phyloP scores from a whole-genome alignment of 2,888 invertebrate species.

The Himalopsyche japonica region DNA sequence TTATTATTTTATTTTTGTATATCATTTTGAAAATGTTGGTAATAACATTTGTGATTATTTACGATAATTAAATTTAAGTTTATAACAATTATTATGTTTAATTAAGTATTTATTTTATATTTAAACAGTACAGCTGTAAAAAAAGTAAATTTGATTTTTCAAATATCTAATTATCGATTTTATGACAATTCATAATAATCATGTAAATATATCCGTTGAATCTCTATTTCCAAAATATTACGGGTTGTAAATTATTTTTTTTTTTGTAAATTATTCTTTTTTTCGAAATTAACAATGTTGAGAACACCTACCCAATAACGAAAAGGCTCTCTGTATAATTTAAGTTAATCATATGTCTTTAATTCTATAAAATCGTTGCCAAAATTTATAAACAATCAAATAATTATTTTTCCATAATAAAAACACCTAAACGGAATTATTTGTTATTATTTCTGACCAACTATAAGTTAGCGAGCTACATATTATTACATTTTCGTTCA shows the following conservation, averaged over 20 bases:
- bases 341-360: neutral
- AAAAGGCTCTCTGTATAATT: neutral
- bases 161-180: slow-evolving; percentile 5
- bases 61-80: neutral
- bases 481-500: too few relatives aligned
- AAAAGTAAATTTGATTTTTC: slow-evolving; percentile 17
- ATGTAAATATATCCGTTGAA: neutral
- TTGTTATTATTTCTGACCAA: too few relatives aligned
- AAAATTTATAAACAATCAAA: neutral
- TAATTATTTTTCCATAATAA: neutral
- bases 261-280: neutral
- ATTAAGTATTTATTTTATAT: slow-evolving; percentile 1
- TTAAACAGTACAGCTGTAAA: neutral
- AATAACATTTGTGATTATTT: slow-evolving; percentile 8
- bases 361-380: neutral
- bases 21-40: slow-evolving; percentile 5
- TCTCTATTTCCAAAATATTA: neutral
- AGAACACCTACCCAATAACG: neutral
- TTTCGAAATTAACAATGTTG: neutral
- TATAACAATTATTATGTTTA: neutral
- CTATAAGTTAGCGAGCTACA: too few relatives aligned
- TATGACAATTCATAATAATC: neutral
- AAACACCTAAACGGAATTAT: too few relatives aligned
- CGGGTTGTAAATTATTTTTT: neutral
- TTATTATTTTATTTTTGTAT: neutral